phyloP scores from a whole-genome alignment of 2,113 vertebrate species.

The Loxodonta africana region DNA sequence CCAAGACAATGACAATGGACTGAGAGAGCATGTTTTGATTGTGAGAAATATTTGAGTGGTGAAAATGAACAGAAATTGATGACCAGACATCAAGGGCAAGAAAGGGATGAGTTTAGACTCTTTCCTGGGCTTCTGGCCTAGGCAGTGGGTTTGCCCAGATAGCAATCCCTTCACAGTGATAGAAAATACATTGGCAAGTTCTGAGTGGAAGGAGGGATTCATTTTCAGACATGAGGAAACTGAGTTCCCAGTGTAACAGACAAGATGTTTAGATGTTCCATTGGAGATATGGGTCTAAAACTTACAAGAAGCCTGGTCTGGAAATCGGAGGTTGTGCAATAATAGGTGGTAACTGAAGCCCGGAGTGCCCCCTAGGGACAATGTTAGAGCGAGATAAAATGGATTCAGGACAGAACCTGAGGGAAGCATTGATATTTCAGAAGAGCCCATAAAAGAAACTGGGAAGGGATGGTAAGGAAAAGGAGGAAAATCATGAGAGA shows the following conservation, averaged over 20 bases:
- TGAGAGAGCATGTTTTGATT: not conserved
- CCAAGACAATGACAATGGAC: not conserved
- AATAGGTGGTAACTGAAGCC: not conserved
- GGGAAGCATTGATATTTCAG: constrained; percentile 16
- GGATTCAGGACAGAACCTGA: not conserved
- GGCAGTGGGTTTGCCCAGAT: not conserved
- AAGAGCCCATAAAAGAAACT: not conserved
- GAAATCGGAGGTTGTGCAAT: not conserved
- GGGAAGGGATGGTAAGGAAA: not conserved
- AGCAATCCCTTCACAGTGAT: not conserved
- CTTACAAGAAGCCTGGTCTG: not conserved
- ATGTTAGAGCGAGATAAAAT: constrained; percentile 35
- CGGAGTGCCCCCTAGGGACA: not conserved
- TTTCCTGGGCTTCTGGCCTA: not conserved
- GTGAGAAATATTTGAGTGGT: not conserved
- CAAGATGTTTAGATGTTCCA: not conserved
- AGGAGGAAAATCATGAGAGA: constrained; percentile 3
- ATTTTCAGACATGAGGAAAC: not conserved
- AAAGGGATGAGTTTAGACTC: not conserved
- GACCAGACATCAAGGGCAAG: not conserved
- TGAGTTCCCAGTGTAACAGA: not conserved
- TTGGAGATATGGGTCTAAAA: not conserved
- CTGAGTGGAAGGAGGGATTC: not conserved
- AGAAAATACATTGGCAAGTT: not conserved
- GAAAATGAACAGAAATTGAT: constrained; percentile 35